phyloP scores from a whole-genome alignment of 2,113 vertebrate species.

The Myotis lucifugus region DNA sequence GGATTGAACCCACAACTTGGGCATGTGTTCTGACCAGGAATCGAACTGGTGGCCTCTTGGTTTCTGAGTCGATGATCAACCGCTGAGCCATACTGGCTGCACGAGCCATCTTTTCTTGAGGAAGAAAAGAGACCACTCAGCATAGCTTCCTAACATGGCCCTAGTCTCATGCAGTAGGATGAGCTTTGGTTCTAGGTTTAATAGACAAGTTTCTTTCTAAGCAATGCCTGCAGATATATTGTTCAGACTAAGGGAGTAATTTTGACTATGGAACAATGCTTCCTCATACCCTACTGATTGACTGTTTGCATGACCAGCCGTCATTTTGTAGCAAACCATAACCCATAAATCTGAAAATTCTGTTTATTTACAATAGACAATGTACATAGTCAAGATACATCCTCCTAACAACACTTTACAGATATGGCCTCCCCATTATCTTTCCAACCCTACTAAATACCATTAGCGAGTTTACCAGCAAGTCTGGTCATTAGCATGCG shows the following conservation, averaged over 20 bases:
- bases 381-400: not conserved
- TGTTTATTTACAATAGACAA: constrained; percentile 5
- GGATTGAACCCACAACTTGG: too few species aligned
- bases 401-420: not conserved
- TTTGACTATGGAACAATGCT: not conserved
- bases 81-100: too few species aligned
- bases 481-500: not conserved
- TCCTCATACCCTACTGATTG: not conserved
- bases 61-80: too few species aligned
- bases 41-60: too few species aligned
- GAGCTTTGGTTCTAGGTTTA: not conserved
- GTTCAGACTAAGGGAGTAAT: not conserved
- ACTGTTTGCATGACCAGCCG: not conserved
- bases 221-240: not conserved
- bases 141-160: not conserved
- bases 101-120: not conserved
- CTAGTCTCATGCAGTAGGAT: not conserved
- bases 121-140: not conserved
- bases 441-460: not conserved
- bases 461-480: not conserved
- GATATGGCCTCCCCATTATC: not conserved
- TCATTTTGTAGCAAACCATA: not conserved
- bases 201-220: not conserved
- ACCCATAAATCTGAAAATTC: not conserved
- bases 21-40: too few species aligned